Evolutionary conservation across 2,797 vertebrate species (phyloP).

Genomic region (Hypotaenidia philippensis): DNA sequence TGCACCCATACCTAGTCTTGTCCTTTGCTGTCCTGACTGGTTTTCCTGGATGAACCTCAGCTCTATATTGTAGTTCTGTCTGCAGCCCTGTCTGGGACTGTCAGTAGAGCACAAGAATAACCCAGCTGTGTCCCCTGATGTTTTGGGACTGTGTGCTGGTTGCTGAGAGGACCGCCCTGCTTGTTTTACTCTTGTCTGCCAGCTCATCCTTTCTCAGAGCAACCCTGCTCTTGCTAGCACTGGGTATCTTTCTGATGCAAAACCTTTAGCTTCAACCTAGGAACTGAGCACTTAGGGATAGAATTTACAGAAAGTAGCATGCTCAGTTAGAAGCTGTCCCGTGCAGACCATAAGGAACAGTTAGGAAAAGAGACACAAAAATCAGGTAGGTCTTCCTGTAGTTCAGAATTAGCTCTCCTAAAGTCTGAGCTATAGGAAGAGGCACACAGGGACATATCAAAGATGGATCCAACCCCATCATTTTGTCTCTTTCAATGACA

Average conservation of each 20-base stretch:
- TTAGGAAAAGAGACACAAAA: neutral
- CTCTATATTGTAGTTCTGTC: rapidly evolving
- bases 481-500: neutral
- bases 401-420: neutral
- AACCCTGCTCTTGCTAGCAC: neutral
- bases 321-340: rapidly evolving
- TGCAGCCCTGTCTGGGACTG: neutral
- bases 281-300: neutral
- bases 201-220: neutral
- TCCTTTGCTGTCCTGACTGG: neutral
- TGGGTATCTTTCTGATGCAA: neutral
- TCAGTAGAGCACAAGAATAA: neutral
- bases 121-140: neutral
- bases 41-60: neutral
- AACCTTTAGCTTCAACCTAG: neutral
- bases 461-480: neutral
- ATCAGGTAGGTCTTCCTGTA: neutral
- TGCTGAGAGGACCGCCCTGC: neutral
- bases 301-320: neutral
- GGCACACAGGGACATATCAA: neutral
- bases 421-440: neutral
- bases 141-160: neutral
- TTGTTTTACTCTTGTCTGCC: neutral
- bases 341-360: neutral
- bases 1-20: neutral